These are phyloP conservation scores for Callimorpha dominula DNA, from an alignment of 2,888 invertebrate genomes.

Conservation along the genomic window DNA sequence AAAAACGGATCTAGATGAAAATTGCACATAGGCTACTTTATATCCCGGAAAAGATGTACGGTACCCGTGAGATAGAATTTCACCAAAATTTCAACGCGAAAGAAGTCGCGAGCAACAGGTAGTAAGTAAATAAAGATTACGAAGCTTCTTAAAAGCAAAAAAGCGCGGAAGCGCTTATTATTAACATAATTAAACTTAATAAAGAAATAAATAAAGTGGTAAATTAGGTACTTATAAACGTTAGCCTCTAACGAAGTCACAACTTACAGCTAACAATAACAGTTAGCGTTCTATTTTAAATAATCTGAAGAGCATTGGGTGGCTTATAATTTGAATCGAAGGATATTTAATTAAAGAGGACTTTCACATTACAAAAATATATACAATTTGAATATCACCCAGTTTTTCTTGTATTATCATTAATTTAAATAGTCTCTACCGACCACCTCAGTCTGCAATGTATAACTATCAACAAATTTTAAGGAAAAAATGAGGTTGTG, in stretches of 20 bases:
- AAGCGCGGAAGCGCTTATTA: not conserved
- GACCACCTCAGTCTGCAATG: slow-evolving; percentile 15
- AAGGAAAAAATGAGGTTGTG: slow-evolving; percentile 45
- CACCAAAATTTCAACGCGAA: too few relatives aligned
- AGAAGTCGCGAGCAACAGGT: too few relatives aligned
- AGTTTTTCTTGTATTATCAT: slow-evolving; percentile 28
- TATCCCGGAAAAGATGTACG: too few relatives aligned
- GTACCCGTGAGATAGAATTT: too few relatives aligned
- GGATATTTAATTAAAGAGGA: slow-evolving; percentile 7
- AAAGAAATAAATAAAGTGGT: not conserved
- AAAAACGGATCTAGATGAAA: too few relatives aligned
- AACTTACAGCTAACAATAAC: not conserved
- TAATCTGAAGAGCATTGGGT: not conserved
- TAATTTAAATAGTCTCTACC: slow-evolving; percentile 29
- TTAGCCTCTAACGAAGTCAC: not conserved
- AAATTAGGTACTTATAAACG: too few relatives aligned
- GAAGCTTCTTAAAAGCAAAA: not conserved
- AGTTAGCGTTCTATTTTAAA: not conserved
- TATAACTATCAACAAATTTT: slow-evolving; percentile 30
- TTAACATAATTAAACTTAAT: not conserved
- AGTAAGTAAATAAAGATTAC: not conserved
- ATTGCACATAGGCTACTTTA: too few relatives aligned
- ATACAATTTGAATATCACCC: slow-evolving; percentile 26
- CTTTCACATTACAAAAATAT: slow-evolving; percentile 20
- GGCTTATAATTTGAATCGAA: slow-evolving; percentile 3